phyloP scores from a whole-genome alignment of 2,113 vertebrate species.

The Hemibagrus wyckioides region DNA sequence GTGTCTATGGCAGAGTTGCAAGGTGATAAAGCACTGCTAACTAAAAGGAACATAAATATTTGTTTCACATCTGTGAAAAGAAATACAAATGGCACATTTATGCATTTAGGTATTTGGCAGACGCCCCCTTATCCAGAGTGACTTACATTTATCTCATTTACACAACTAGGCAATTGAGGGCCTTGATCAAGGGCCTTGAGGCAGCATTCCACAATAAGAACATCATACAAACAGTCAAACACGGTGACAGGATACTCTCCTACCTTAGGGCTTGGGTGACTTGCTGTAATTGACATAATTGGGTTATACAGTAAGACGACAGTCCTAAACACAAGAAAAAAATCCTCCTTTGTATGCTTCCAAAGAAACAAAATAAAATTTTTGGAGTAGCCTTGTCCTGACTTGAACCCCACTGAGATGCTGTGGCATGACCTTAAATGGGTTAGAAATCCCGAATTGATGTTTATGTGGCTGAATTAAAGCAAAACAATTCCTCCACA shows the following conservation, averaged over 20 bases:
- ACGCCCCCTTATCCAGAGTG: no score
- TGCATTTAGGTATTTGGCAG: no score
- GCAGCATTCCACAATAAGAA: not conserved
- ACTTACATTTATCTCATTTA: no score
- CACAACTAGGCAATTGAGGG: no score
- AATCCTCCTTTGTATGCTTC: not conserved
- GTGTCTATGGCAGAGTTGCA: not conserved
- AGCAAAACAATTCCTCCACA: not conserved
- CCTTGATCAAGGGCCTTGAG: no score
- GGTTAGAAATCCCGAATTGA: not conserved
- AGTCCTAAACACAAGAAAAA: not conserved
- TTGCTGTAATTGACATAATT: not conserved
- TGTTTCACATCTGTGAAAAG: not conserved
- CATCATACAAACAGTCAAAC: not conserved
- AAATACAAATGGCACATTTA: no score
- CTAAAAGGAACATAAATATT: not conserved
- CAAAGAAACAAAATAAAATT: not conserved
- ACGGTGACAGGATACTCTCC: not conserved
- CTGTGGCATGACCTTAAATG: not conserved
- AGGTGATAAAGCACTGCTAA: not conserved
- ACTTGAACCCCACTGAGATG: not conserved
- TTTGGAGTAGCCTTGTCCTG: not conserved
- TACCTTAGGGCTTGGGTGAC: not conserved
- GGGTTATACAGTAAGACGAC: not conserved
- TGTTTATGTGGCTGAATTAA: not conserved